phyloP scores from a whole-genome alignment of 1,140 invertebrate genomes.

The Helicoverpa zea region DNA sequence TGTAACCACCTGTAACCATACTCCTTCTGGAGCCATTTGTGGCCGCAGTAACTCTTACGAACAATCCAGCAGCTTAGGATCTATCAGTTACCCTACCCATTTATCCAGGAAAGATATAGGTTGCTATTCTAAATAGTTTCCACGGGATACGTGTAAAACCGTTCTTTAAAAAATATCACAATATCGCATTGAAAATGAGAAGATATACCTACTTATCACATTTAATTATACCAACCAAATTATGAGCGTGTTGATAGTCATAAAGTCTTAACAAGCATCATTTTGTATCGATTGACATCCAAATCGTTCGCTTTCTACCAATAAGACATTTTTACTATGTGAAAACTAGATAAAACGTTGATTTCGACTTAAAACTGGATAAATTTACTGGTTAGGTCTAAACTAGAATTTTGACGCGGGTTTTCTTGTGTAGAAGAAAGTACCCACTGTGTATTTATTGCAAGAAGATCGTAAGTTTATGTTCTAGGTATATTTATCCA shows the following conservation, averaged over 20 bases:
- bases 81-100: no score
- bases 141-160: no score
- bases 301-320: constrained; percentile 27
- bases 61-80: no score
- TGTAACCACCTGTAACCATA: no score
- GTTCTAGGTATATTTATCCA: no score
- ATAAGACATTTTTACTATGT: constrained; percentile 31
- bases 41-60: no score
- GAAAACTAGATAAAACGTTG: constrained; percentile 10
- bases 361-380: neutral
- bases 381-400: neutral
- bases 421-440: neutral
- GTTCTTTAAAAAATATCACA: no score
- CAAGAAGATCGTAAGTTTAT: no score
- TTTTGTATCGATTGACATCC: constrained; percentile 10
- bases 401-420: neutral
- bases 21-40: no score
- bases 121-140: no score
- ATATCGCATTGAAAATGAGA: neutral
- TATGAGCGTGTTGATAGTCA: neutral
- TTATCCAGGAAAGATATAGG: no score
- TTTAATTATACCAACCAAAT: neutral
- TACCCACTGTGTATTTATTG: no score
- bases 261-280: constrained; percentile 10
- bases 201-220: constrained; percentile 8